Conservation (phyloP, 2,113 vertebrate species). For the Enhydra lutris region DNA sequence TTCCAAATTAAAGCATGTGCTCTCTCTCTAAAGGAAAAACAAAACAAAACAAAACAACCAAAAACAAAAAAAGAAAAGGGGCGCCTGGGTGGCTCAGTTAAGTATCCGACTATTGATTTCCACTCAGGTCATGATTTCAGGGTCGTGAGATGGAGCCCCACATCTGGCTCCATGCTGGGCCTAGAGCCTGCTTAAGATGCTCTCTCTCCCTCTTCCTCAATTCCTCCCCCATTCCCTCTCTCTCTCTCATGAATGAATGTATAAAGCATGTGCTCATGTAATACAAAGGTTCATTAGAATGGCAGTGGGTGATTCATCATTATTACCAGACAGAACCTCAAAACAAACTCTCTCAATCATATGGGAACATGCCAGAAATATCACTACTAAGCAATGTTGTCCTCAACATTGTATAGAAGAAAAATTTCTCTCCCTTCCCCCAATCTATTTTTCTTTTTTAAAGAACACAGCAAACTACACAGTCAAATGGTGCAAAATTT, state of each 20-base stretch:
- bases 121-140: not conserved
- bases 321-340: not conserved
- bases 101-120: not conserved
- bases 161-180: not conserved
- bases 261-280: not conserved
- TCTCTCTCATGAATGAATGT: not conserved
- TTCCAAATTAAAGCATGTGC: not conserved
- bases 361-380: not conserved
- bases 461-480: not conserved
- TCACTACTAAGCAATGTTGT: not conserved
- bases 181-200: not conserved
- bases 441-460: not conserved
- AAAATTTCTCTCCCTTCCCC: not conserved
- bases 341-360: not conserved
- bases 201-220: not conserved
- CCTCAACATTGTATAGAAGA: not conserved
- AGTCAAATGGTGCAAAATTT: not conserved
- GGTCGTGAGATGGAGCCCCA: not conserved
- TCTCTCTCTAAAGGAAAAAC: not conserved
- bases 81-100: not conserved
- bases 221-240: not conserved
- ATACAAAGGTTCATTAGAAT: not conserved
- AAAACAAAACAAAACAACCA: no score
- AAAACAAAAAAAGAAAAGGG: not conserved
- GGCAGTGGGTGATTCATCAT: not conserved